These are phyloP conservation scores for Cryptophagus acutangulus DNA, from an alignment of 2,888 invertebrate genomes.

Conservation along the genomic window DNA sequence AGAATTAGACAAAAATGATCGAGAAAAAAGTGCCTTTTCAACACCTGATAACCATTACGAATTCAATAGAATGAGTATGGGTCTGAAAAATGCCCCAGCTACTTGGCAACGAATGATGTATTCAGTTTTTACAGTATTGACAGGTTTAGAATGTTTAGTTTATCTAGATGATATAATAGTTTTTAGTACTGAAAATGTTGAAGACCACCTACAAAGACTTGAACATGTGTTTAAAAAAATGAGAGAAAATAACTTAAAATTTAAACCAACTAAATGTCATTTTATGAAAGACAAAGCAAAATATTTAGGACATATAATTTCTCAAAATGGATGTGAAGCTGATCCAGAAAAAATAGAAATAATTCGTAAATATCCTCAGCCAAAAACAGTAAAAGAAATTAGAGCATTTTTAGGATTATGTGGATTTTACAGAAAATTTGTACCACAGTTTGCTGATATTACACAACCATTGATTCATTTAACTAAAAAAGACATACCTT, in stretches of 20 bases:
- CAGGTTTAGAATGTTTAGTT: constrained; percentile 10
- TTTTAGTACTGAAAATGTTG: constrained; percentile 12
- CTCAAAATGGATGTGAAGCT: constrained; percentile 3
- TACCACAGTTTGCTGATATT: constrained; percentile 21
- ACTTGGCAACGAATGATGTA: constrained; percentile 8
- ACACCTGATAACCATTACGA: constrained; percentile 11
- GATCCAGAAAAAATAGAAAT: constrained; percentile 8
- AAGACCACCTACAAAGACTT: constrained; percentile 5
- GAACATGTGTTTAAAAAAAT: neutral
- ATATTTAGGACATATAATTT: constrained; percentile 10
- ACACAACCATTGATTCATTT: constrained; percentile 19
- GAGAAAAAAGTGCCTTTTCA: constrained; percentile 21
- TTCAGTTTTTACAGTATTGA: constrained; percentile 5
- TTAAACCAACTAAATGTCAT: constrained; percentile 5
- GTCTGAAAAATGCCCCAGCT: constrained; percentile 8
- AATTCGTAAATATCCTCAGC: constrained; percentile 18
- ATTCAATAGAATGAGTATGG: constrained; percentile 7
- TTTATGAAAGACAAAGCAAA: constrained; percentile 3
- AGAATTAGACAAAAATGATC: constrained; percentile 18
- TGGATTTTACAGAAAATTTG: constrained; percentile 25
- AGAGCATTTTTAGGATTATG: constrained; percentile 23
- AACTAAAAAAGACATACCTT: constrained; percentile 21
- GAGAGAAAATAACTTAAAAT: constrained; percentile 2
- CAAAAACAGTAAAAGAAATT: constrained; percentile 20
- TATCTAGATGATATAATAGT: constrained; percentile 27